These are phyloP conservation scores for Rhabdophis nuchalis DNA, from an alignment of 2,797 vertebrate genomes.

Conservation along the genomic window DNA sequence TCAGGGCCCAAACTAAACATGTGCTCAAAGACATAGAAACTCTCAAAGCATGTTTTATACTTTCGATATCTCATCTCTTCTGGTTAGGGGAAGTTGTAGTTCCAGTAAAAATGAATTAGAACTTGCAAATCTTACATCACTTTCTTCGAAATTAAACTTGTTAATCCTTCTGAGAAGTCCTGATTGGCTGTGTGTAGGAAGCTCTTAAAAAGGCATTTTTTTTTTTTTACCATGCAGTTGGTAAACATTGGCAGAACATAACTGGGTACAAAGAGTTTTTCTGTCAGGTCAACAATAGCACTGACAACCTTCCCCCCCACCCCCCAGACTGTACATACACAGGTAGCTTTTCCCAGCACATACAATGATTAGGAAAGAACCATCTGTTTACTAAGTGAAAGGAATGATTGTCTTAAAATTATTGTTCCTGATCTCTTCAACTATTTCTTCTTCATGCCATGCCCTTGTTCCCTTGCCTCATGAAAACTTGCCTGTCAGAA, in stretches of 20 bases:
- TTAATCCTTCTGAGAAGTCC: neutral
- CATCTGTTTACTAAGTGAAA: neutral
- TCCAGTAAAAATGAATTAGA: neutral
- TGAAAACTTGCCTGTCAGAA: neutral
- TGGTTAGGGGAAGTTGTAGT: neutral
- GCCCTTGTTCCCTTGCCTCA: neutral
- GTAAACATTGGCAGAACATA: neutral
- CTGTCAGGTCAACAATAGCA: neutral
- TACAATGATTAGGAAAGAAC: neutral
- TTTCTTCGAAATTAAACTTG: slow-evolving; percentile 6
- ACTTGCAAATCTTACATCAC: neutral
- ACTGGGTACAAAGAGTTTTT: neutral
- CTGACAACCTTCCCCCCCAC: rapidly evolving
- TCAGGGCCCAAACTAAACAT: neutral
- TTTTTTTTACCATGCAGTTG: neutral
- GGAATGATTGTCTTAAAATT: neutral
- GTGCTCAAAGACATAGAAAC: neutral
- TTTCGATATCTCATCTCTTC: neutral
- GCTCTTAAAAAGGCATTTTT: neutral
- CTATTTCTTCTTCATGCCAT: neutral
- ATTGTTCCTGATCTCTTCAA: neutral
- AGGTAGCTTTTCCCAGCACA: neutral
- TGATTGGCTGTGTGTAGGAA: neutral
- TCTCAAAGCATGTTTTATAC: neutral
- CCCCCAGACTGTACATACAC: neutral